These are phyloP conservation scores for Plutomurus gul DNA, from an alignment of 1,140 invertebrate species.

Conservation along the genomic window DNA sequence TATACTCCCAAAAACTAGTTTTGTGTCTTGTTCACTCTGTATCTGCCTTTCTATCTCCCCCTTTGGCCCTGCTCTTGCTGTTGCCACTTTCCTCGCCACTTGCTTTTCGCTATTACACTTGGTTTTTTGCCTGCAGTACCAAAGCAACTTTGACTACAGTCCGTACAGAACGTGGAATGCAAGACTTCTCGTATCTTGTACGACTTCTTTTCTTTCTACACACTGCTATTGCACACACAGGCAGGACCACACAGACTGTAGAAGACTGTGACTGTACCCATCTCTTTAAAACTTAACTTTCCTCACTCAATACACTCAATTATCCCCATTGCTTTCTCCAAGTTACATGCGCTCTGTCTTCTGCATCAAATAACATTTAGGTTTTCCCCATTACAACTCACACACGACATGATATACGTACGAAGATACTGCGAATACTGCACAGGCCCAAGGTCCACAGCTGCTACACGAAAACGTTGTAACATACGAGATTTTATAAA, in stretches of 20 bases:
- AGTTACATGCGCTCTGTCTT: no score
- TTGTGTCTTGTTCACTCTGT: not conserved
- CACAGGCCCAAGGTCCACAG: no score
- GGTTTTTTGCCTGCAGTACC: not conserved
- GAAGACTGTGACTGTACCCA: not conserved
- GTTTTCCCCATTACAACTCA: no score
- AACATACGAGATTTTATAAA: no score
- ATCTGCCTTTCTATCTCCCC: constrained; percentile 23
- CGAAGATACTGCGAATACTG: no score
- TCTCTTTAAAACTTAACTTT: not conserved
- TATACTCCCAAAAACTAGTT: not conserved
- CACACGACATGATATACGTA: no score
- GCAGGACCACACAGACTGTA: not conserved
- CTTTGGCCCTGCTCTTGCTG: constrained; percentile 5
- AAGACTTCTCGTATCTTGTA: no score
- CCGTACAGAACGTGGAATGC: no score
- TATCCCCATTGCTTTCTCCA: not conserved
- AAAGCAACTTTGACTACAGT: not conserved
- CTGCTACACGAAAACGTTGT: no score
- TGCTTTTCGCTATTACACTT: not conserved
- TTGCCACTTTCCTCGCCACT: constrained; percentile 13
- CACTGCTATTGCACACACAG: no score
- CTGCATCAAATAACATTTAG: no score
- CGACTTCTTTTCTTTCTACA: no score
- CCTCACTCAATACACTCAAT: not conserved